A percentile compares a stretch with the other conserved stretches of the same genome.
Conservation (phyloP, 2,888 invertebrate genomes). For the Strigamia transsilvanica region DNA sequence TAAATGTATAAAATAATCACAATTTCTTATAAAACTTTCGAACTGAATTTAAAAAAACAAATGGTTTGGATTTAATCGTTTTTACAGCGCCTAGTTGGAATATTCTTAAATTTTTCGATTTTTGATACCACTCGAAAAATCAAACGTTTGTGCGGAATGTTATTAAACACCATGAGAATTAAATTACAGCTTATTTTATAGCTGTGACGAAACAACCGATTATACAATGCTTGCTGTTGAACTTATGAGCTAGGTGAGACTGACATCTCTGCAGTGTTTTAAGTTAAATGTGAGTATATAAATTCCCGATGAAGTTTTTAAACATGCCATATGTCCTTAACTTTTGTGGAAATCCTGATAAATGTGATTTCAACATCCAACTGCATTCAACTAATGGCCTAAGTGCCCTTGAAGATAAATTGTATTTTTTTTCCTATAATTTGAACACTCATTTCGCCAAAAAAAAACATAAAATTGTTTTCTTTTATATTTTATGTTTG, state of each 20-base stretch:
- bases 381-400: background rate
- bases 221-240: too few relatives aligned
- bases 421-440: background rate
- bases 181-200: background rate
- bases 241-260: background rate
- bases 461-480: background rate
- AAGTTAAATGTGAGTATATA: background rate
- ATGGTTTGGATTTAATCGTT: background rate
- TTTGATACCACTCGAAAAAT: background rate
- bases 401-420: conserved; percentile 15
- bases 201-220: background rate
- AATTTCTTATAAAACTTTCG: background rate
- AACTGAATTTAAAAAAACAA: background rate
- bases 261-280: background rate
- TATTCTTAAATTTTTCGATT: background rate
- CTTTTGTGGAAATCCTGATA: background rate
- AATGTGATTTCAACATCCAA: background rate
- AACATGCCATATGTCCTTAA: background rate
- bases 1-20: too few relatives aligned
- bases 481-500: background rate
- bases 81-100: background rate
- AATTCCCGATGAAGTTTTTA: background rate
- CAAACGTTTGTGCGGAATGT: background rate
- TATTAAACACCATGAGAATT: background rate
- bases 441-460: background rate